Conservation (phyloP, 2,888 invertebrate genomes). For the Drosophila niveifrons region DNA sequence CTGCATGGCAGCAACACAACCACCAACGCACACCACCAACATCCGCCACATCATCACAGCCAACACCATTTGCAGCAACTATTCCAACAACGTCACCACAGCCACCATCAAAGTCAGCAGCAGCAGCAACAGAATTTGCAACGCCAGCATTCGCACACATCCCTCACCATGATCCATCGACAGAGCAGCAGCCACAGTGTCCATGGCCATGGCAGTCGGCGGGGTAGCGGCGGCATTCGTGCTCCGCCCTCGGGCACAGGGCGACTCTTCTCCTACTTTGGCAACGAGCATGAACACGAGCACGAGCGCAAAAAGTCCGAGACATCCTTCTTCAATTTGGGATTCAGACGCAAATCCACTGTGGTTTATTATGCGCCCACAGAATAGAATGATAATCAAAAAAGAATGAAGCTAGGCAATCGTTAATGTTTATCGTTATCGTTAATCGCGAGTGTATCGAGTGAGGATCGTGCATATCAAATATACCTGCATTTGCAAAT, state of each 20-base stretch:
- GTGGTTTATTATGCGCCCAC: slow-evolving; percentile 84
- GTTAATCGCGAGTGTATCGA: slow-evolving; percentile 26
- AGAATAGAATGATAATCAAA: slow-evolving; percentile 63
- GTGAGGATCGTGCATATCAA: slow-evolving; percentile 25
- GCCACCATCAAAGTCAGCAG: slow-evolving; percentile 61
- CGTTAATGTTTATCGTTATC: neutral
- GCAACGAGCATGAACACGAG: slow-evolving; percentile 84
- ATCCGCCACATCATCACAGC: slow-evolving; percentile 45
- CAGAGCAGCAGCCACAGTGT: slow-evolving; percentile 77
- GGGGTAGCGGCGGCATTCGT: slow-evolving; percentile 66
- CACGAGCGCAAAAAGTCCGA: slow-evolving; percentile 85
- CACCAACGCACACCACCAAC: slow-evolving; percentile 73
- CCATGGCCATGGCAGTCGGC: slow-evolving; percentile 67
- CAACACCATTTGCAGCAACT: slow-evolving; percentile 60
- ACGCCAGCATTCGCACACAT: slow-evolving; percentile 77
- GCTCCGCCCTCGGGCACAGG: slow-evolving; percentile 78
- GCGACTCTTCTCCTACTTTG: slow-evolving; percentile 84
- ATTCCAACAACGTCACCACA: slow-evolving; percentile 66
- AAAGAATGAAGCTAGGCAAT: neutral
- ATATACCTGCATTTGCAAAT: slow-evolving; percentile 20
- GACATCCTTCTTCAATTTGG: slow-evolving; percentile 85
- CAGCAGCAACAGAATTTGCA: slow-evolving; percentile 69
- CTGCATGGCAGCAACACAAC: slow-evolving; percentile 72
- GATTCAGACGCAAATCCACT: slow-evolving; percentile 84
- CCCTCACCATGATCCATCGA: slow-evolving; percentile 73